A percentile compares a stretch with the other conserved stretches of the same genome.
Conservation (phyloP, 2,797 vertebrate genomes). For the Eulemur rubriventer region DNA sequence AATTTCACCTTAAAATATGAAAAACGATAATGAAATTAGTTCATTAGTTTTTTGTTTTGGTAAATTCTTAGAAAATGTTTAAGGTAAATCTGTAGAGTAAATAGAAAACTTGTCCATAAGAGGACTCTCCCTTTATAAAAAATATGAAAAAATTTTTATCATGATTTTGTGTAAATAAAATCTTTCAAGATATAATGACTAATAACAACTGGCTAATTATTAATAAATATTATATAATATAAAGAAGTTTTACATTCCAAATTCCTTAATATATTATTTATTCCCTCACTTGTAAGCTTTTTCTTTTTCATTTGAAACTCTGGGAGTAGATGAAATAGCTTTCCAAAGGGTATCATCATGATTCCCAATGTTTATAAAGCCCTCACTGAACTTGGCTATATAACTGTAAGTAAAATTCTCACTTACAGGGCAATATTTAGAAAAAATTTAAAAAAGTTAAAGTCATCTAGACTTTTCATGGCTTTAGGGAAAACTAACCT, state of each 20-base stretch:
- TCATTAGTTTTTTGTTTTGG: background rate
- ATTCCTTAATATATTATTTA: background rate
- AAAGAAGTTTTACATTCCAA: background rate
- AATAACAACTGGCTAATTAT: background rate
- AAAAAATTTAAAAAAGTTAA: constrained; percentile 69
- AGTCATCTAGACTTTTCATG: constrained; percentile 51
- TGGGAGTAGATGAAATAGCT: background rate
- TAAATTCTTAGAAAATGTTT: constrained; percentile 18
- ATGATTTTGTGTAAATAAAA: background rate
- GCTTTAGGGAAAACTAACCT: constrained; percentile 61
- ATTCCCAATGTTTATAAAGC: background rate
- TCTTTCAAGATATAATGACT: background rate
- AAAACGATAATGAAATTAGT: background rate
- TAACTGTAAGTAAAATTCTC: constrained; percentile 50
- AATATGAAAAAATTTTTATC: background rate
- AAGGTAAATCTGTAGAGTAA: background rate
- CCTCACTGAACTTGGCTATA: background rate
- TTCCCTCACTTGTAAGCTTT: background rate
- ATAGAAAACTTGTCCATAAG: background rate
- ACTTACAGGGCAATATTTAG: constrained; percentile 23
- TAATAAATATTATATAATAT: background rate
- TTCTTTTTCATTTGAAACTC: background rate
- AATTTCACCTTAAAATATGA: background rate
- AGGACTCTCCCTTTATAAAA: background rate
- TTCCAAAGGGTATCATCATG: background rate